Percentiles rank a stretch among this genome's conserved stretches.
These are phyloP conservation scores for Monopterus albus DNA, from an alignment of 2,113 vertebrate species.

Conservation along the genomic window DNA sequence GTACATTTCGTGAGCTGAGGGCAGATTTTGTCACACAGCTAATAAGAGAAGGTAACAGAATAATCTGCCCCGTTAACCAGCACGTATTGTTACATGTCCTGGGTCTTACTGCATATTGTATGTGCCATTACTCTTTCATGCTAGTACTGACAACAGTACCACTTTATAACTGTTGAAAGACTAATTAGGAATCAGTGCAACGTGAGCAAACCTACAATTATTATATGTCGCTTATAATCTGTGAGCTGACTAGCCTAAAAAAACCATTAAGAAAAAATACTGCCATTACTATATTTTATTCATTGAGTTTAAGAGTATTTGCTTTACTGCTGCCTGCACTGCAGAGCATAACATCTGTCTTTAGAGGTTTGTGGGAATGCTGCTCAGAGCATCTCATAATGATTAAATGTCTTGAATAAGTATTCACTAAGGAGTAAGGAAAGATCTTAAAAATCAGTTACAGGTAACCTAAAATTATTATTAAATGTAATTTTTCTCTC, in stretches of 20 bases:
- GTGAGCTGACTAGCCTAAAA: too few species aligned
- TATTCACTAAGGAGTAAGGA: background rate
- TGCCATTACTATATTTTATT: background rate
- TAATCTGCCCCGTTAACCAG: background rate
- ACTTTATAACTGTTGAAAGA: background rate
- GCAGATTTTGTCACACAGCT: constrained; percentile 1
- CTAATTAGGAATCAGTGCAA: background rate
- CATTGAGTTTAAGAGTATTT: background rate
- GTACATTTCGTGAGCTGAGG: background rate
- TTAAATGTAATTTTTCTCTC: too few species aligned
- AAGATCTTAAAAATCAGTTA: background rate
- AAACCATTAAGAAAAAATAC: too few species aligned
- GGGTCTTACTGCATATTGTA: too few species aligned
- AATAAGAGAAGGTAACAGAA: background rate
- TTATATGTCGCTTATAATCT: too few species aligned
- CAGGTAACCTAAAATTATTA: background rate
- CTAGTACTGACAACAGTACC: background rate
- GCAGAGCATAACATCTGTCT: background rate
- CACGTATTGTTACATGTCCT: background rate
- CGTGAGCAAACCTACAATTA: too few species aligned
- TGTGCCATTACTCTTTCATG: too few species aligned
- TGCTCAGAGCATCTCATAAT: background rate
- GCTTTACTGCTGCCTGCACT: background rate
- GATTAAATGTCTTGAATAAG: background rate
- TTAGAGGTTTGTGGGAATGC: background rate